These are phyloP conservation scores for Syngnathus scovelli DNA, from an alignment of 2,113 vertebrate species.

Conservation along the genomic window DNA sequence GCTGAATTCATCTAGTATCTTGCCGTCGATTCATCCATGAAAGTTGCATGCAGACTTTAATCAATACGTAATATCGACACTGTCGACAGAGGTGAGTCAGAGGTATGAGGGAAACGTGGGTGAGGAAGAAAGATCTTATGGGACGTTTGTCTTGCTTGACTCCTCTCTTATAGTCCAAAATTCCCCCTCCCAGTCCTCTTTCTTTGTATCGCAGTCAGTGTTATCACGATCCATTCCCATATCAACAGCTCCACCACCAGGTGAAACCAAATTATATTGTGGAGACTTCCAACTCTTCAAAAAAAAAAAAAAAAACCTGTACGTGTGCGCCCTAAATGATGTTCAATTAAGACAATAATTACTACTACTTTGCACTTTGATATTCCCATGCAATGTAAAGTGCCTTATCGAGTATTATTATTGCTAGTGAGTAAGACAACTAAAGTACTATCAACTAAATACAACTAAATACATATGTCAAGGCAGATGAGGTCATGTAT, in stretches of 20 bases:
- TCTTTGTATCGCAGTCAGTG: slow-evolving; percentile 50
- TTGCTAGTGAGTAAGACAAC: no score
- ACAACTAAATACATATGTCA: no score
- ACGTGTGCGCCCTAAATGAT: no score
- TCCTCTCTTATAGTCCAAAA: slow-evolving; percentile 37
- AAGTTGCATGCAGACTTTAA: background rate
- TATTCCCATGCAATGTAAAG: no score
- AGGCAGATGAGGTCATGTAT: background rate
- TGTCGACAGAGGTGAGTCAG: slow-evolving; percentile 9
- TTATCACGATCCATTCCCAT: slow-evolving; percentile 21
- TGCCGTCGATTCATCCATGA: background rate
- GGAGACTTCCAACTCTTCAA: background rate
- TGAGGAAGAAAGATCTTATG: slow-evolving; percentile 19
- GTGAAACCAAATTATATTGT: slow-evolving; percentile 11
- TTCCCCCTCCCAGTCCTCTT: slow-evolving; percentile 39
- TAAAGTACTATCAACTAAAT: no score
- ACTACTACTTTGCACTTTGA: no score
- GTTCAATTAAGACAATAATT: no score
- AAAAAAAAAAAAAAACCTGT: no score
- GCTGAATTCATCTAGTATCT: slow-evolving; percentile 2
- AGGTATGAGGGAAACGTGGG: background rate
- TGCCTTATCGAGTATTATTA: no score
- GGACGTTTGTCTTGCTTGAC: slow-evolving; percentile 31
- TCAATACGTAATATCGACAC: background rate
- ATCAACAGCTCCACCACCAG: slow-evolving; percentile 70